Percentiles rank a stretch among this genome's conserved stretches.
Conservation (phyloP, 2,888 invertebrate genomes). For the Elegia similella region DNA sequence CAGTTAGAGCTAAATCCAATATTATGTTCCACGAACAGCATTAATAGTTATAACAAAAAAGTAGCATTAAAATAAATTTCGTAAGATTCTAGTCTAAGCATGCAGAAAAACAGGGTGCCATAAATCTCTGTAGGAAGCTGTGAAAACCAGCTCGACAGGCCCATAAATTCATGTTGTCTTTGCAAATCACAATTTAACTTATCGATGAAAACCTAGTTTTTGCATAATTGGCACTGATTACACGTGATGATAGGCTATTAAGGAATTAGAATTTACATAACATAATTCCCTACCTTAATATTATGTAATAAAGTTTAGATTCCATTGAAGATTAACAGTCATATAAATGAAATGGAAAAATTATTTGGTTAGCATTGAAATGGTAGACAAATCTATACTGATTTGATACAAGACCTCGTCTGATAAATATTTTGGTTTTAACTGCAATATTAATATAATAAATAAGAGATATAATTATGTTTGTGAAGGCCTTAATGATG, state of each 20-base stretch:
- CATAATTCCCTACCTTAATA: background rate
- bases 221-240: slow-evolving; percentile 2
- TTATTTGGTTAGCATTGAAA: background rate
- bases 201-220: slow-evolving; percentile 11
- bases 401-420: background rate
- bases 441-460: background rate
- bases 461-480: background rate
- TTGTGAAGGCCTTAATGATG: background rate
- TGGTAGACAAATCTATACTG: slow-evolving; percentile 2
- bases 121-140: slow-evolving; percentile 4
- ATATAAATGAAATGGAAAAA: background rate
- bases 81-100: background rate
- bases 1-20: no score
- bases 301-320: background rate
- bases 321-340: background rate
- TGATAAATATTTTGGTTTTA: background rate
- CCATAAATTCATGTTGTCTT: slow-evolving; percentile 3
- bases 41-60: no score
- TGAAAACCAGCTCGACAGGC: background rate
- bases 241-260: background rate
- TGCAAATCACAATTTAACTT: slow-evolving; percentile 11
- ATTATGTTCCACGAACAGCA: no score
- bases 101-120: slow-evolving; percentile 9
- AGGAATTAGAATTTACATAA: background rate
- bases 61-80: background rate